Evolutionary conservation across 2,113 vertebrate species (phyloP), one percentile per base, ranked within the genome.

Genomic region (Amphiprion ocellaris): DNA sequence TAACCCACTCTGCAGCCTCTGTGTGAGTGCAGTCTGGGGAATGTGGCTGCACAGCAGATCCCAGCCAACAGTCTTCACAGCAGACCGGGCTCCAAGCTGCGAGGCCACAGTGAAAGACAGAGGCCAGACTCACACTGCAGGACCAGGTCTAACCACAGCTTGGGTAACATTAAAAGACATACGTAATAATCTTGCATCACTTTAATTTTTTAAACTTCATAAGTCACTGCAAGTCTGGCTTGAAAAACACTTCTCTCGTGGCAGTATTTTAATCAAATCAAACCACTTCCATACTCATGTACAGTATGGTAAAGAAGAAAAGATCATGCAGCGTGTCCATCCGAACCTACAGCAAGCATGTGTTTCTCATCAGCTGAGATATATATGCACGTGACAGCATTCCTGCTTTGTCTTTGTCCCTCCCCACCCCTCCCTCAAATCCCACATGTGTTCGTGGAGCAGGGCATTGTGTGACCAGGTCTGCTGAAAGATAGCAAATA

Each of bases 291-390:
- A 53, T 61, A 65, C 37, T 21, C 30, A 11, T 44, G 28, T 58
- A 12, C 11, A 23, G 60, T 55, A 41, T 69, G 10, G 52, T 56
- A 2, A 37, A 59, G 33, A 63, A 46, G 21, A 30, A 24, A 16
- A 24, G 28, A 24, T 41, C 28, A 21, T 11, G 14, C 16, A 55
- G 21, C 46, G 37, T 17, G 50, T 74, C 33, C 49, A 55, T 63
- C 4, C 44, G 44, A 54, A 62, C 17, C 52, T 69, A 37, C 11
- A 77, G 53, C 19, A 19, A 44, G 10, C 90, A 93, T 87, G 72
- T 90, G 91, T 87, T 93, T 89, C 73, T 68, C 85, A 89, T 93
- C 85, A 89, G 72, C 41, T 16, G 47, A 83, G 63, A 81, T 28
- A 30, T 39, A 82, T 26, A 55, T 61, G 75, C 83, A 83, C 14